Conservation (phyloP, 2,797 vertebrate species). For the Eulemur mongoz region DNA sequence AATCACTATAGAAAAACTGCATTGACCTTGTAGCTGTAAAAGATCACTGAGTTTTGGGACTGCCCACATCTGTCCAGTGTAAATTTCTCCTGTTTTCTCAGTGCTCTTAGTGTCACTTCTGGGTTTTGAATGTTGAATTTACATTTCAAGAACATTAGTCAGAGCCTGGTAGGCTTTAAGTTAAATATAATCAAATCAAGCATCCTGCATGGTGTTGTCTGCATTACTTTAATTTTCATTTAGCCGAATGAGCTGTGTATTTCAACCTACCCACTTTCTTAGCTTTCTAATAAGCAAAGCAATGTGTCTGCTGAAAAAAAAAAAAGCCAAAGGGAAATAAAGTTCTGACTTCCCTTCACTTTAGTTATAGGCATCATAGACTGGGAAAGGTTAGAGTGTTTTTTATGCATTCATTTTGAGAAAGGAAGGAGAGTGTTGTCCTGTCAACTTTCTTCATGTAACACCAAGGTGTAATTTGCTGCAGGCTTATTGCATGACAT, state of each 20-base stretch:
- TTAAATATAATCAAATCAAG: conserved; percentile 33
- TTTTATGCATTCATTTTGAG: conserved; percentile 24
- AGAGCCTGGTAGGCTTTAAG: neutral
- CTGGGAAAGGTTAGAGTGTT: conserved; percentile 16
- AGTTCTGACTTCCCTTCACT: neutral
- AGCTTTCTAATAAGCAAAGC: conserved; percentile 36
- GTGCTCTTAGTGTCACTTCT: neutral
- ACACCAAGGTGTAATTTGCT: conserved; percentile 46
- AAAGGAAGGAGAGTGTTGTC: neutral
- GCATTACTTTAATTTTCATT: conserved; percentile 48
- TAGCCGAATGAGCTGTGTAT: neutral
- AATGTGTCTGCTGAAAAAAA: neutral
- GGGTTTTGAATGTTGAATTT: conserved; percentile 43
- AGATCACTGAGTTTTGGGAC: neutral
- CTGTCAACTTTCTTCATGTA: conserved; percentile 48
- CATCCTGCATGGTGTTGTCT: neutral
- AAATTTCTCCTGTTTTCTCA: conserved; percentile 44
- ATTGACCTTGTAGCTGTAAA: conserved; percentile 54
- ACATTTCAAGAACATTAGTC: neutral
- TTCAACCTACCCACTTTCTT: neutral
- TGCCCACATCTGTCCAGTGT: neutral
- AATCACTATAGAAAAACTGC: conserved; percentile 53
- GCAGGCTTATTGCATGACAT: neutral
- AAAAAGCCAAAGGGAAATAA: neutral
- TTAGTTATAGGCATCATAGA: conserved; percentile 22